Base-by-base conservation (phyloP, 2,113 vertebrate species). In the Sporophila hypoxantha region DNA sequence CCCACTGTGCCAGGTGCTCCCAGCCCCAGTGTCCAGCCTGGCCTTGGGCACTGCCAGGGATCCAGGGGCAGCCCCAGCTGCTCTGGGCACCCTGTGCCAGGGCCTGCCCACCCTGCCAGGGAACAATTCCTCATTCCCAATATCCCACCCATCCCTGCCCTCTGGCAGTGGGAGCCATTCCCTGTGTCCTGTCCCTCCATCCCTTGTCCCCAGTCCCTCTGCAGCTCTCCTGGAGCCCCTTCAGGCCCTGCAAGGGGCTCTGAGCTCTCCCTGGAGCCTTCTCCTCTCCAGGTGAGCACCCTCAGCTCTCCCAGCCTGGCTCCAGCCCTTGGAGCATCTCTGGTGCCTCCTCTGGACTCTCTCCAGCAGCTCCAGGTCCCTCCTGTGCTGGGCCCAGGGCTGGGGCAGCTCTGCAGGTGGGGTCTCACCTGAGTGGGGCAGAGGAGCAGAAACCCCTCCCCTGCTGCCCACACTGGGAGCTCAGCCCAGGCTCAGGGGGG, bases 331-430 rank as follows among this genome's bases (percentile, higher is more conserved):
- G 32, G 2, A 67, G 27, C 53, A 84, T 1, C 62, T 44, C 62
- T 0, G 1, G 3, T 7, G 14, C 4, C 17, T 60, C 37, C 53
- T 68, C 62, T 76, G 82, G 71, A 0, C 71, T 68, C 0, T 0
- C 27, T 69, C 23, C 73, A 68, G 55, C 73, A 76, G 64, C 29
- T 53, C 73, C 82, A 76, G 15, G 13, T 69, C n/a, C 47, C 1
- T 19, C n/a, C 46, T 76, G 74, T 36, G 65, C 65, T 69, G 82
- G 11, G 8, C 3, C 55, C 47, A 41, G 49, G 34, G 73, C 74
- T 77, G 65, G 57, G 47, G 41, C 49, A 71, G 57, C 66, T 64
- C 66, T 78, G 66, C 65, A 78, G 83, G 57, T 50, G 3, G 46
- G 47, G 29, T 23, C 46, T 23, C 46, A 47, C 46, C 46, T 47